Evolutionary conservation across 2,888 invertebrate species (phyloP).

Genomic region (Chymomyza caudatula): DNA sequence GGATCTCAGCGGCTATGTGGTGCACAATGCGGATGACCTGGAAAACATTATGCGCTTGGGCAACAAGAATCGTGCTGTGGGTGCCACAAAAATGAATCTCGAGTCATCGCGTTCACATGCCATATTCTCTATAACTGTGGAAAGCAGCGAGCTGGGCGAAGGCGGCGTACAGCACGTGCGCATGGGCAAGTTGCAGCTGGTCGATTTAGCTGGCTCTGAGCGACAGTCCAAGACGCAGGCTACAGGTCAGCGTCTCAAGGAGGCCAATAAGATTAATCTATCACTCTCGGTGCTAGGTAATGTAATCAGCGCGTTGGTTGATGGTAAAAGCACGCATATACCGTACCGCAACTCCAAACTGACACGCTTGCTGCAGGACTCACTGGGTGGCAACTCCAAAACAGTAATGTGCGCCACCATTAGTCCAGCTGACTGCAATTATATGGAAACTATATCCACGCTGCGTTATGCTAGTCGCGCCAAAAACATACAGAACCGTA

Average conservation of each 20-base stretch:
- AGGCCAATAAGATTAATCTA: constrained; percentile 98
- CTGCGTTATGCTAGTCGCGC: constrained; percentile 97
- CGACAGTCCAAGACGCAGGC: constrained; percentile 98
- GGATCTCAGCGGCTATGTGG: constrained; percentile 97
- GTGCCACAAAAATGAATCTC: constrained; percentile 98
- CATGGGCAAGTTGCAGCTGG: constrained; percentile 97
- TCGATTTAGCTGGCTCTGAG: constrained; percentile 98
- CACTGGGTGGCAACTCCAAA: constrained; percentile 97
- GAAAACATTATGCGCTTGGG: constrained; percentile 97
- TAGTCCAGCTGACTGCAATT: constrained; percentile 97
- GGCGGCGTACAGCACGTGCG: constrained; percentile 93
- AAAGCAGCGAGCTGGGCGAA: constrained; percentile 90
- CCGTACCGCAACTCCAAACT: constrained; percentile 99
- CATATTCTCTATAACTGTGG: constrained; percentile 98
- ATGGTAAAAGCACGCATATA: constrained; percentile 97
- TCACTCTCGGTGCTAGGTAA: constrained; percentile 98
- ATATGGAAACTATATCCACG: constrained; percentile 98
- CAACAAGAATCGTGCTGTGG: constrained; percentile 94
- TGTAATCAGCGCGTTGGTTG: constrained; percentile 98
- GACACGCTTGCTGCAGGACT: constrained; percentile 96
- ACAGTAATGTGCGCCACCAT: constrained; percentile 98
- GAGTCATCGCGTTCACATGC: constrained; percentile 98
- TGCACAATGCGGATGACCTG: constrained; percentile 96
- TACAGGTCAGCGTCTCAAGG: constrained; percentile 93
- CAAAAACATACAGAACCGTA: constrained; percentile 97